A percentile compares a stretch with the other conserved stretches of the same genome.
Conservation (phyloP, 1,140 invertebrate species). For the Coenobita brevimanus region DNA sequence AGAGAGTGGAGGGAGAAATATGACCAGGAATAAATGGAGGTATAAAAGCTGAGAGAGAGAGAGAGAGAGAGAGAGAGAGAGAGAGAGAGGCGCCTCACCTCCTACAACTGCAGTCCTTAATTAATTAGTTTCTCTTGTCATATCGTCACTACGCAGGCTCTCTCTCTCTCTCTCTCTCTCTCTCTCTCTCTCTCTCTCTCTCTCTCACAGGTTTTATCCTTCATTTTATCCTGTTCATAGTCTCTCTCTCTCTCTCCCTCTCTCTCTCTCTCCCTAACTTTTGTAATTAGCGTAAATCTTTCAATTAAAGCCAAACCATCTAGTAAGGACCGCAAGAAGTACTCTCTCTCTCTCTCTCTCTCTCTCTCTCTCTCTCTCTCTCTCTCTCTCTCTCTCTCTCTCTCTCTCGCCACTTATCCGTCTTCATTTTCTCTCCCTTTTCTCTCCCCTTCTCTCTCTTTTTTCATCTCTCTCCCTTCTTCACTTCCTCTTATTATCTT, state of each 20-base stretch:
- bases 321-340: no score
- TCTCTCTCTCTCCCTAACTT: no score
- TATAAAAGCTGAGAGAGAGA: no score
- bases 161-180: neutral
- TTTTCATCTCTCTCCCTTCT: neutral
- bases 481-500: neutral
- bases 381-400: neutral
- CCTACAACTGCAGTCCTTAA: neutral
- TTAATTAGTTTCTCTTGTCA: no score
- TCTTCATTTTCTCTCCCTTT: no score
- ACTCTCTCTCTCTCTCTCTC: no score
- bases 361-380: neutral
- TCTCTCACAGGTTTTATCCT: no score
- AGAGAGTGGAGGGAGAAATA: no score
- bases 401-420: neutral
- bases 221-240: no score
- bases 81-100: neutral
- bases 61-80: constrained; percentile 10
- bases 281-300: no score
- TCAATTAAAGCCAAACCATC: no score
- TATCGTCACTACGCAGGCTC: neutral
- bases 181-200: neutral
- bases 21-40: neutral
- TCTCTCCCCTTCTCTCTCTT: neutral
- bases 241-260: no score